Evolutionary conservation across 2,797 vertebrate species (phyloP).

Genomic region (Enteromius anoplus): DNA sequence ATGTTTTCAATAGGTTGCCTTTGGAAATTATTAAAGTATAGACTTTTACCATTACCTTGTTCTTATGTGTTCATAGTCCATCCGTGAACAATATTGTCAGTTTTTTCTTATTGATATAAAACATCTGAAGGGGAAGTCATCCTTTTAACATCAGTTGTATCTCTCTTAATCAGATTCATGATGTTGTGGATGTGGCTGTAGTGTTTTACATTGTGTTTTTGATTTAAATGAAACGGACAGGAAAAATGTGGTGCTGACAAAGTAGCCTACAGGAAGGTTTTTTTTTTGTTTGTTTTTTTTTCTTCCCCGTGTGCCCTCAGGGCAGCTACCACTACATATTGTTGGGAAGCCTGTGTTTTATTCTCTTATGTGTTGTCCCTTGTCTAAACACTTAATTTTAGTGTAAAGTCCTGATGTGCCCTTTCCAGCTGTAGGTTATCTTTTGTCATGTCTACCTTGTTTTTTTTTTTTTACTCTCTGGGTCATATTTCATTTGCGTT

Average conservation of each 20-base stretch:
- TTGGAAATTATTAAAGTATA: slow-evolving; percentile 39
- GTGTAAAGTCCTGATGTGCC: slow-evolving; percentile 54
- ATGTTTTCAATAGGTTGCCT: slow-evolving; percentile 51
- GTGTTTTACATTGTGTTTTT: slow-evolving; percentile 38
- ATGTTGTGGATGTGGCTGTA: slow-evolving; percentile 40
- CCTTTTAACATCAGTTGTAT: slow-evolving; percentile 35
- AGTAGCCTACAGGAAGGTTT: slow-evolving; percentile 15
- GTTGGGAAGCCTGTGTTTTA: slow-evolving; percentile 37
- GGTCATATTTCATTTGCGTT: slow-evolving; percentile 66
- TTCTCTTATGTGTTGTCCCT: slow-evolving; percentile 20
- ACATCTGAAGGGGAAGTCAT: slow-evolving; percentile 12
- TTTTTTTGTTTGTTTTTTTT: background rate
- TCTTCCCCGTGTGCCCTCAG: slow-evolving; percentile 16
- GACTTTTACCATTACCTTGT: slow-evolving; percentile 26
- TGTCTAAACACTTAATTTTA: slow-evolving; percentile 48
- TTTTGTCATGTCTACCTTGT: slow-evolving; percentile 60
- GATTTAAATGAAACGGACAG: slow-evolving; percentile 3
- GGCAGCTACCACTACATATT: slow-evolving; percentile 36
- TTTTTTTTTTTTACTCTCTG: slow-evolving; percentile 71
- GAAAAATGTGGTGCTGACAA: slow-evolving; percentile 10
- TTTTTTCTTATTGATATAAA: slow-evolving; percentile 16
- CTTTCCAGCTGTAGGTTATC: slow-evolving; percentile 57
- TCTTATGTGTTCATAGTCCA: slow-evolving; percentile 11
- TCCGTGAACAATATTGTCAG: background rate
- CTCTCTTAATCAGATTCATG: slow-evolving; percentile 40